Evolutionary conservation across 1,140 invertebrate genomes (phyloP).

Genomic region (Drosophila elegans): DNA sequence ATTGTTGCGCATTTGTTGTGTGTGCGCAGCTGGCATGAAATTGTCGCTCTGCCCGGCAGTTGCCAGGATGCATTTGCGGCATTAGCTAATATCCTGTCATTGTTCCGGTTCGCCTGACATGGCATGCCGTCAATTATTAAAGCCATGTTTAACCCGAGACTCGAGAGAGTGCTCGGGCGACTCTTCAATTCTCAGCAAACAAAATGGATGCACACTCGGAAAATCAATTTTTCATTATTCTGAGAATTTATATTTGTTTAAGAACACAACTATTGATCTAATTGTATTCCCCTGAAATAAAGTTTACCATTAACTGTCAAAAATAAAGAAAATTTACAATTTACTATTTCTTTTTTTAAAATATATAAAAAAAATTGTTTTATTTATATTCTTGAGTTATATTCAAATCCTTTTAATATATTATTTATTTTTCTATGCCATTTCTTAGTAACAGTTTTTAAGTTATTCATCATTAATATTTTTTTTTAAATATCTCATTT

Average conservation of each 20-base stretch:
- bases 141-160: constrained; percentile 43
- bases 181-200: constrained; percentile 6
- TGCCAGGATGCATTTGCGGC: constrained; percentile 70
- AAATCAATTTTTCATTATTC: not conserved
- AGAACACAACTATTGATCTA: no score
- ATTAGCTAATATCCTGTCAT: constrained; percentile 74
- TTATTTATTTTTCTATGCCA: no score
- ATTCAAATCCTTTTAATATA: no score
- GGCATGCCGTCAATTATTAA: constrained; percentile 70
- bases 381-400: no score
- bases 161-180: constrained; percentile 8
- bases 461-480: no score
- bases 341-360: no score
- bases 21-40: constrained; percentile 74
- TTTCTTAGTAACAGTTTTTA: not conserved
- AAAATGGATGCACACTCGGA: not conserved
- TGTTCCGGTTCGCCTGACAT: constrained; percentile 33
- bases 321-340: no score
- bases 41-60: constrained; percentile 41
- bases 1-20: constrained; percentile 74
- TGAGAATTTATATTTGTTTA: no score
- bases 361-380: no score
- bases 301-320: no score
- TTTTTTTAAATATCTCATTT: no score
- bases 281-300: not conserved